Percentiles rank a stretch among this genome's conserved stretches.
These are phyloP conservation scores for Stomatorhinus walkeri DNA, from an alignment of 2,797 vertebrate genomes.

Conservation along the genomic window DNA sequence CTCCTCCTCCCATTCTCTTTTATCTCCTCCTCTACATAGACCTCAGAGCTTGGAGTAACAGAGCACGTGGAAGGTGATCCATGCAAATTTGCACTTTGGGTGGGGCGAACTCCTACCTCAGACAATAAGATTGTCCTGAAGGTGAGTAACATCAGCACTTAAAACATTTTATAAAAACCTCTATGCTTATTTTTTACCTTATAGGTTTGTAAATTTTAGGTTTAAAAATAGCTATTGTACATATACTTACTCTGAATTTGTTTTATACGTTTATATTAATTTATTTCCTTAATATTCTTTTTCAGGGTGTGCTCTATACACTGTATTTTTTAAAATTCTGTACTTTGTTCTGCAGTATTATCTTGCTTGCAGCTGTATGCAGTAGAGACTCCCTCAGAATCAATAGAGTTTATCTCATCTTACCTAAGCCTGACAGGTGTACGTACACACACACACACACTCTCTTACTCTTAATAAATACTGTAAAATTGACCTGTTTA, in stretches of 20 bases:
- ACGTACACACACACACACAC: not conserved
- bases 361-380: not conserved
- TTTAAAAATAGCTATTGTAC: not conserved
- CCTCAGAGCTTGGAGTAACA: slow-evolving; percentile 95
- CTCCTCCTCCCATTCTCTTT: not conserved
- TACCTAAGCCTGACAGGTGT: not conserved
- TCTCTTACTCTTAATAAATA: not conserved
- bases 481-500: not conserved
- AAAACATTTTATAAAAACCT: not conserved
- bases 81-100: slow-evolving; percentile 97
- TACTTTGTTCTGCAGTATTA: not conserved
- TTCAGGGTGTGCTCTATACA: not conserved
- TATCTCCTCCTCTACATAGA: slow-evolving; percentile 55
- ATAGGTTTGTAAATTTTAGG: not conserved
- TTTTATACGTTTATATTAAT: not conserved
- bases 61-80: slow-evolving; percentile 98
- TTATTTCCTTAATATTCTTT: not conserved
- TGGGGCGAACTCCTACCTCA: slow-evolving; percentile 92
- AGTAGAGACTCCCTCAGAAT: not conserved
- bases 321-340: not conserved
- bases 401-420: not conserved
- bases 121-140: slow-evolving; percentile 99
- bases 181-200: not conserved
- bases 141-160: slow-evolving; percentile 54
- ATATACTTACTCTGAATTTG: not conserved